Percentiles rank a stretch among this genome's conserved stretches.
Evolutionary conservation across 1,140 invertebrate species (phyloP).

Genomic region (Pseudomyrmex gracilis): DNA sequence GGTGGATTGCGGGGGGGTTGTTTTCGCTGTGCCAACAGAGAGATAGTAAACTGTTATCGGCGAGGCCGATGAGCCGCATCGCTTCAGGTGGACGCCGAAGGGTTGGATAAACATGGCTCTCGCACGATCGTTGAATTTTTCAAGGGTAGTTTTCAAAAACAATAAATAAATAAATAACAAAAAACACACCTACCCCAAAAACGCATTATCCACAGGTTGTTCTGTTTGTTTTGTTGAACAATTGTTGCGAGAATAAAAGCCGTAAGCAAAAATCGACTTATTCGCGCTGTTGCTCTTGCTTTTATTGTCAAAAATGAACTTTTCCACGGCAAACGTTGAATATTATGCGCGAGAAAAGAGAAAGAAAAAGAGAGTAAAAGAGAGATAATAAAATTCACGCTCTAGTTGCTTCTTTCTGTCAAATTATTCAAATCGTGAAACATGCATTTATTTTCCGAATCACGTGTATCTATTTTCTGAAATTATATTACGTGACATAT

Average conservation of each 20-base stretch:
- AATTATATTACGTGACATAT: too few species aligned
- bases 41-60: slow-evolving; percentile 19
- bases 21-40: slow-evolving; percentile 42
- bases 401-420: not conserved
- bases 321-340: not conserved
- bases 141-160: not conserved
- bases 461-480: too few species aligned
- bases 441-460: too few species aligned
- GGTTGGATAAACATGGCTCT: not conserved
- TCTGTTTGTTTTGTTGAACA: not conserved
- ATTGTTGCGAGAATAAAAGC: too few species aligned
- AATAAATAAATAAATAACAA: not conserved
- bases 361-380: too few species aligned
- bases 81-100: not conserved
- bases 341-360: not conserved
- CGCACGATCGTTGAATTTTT: slow-evolving; percentile 2
- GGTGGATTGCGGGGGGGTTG: slow-evolving; percentile 10
- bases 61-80: slow-evolving; percentile 21
- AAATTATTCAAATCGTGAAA: not conserved
- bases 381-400: not conserved
- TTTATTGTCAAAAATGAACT: slow-evolving; percentile 7
- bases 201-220: not conserved
- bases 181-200: not conserved
- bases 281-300: not conserved
- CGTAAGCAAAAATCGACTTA: not conserved